Base-by-base conservation (phyloP, 2,113 vertebrate genomes). In the Fulica atra region DNA sequence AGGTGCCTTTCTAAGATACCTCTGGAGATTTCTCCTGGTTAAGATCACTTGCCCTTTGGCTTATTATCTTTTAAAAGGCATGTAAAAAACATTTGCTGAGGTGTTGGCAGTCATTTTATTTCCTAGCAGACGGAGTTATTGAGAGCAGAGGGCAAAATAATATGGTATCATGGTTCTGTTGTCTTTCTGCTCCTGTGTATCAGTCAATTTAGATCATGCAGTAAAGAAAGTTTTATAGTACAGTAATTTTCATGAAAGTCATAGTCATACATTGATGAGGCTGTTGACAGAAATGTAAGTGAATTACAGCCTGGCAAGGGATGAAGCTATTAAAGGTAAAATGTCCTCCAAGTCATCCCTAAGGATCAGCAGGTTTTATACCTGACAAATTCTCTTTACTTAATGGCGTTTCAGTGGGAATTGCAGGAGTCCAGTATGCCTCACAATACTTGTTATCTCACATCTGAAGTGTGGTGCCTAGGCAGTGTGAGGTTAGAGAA, bases 291-390 rank as follows among this genome's bases (percentile, higher is more conserved):
- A 97, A 96, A 89, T 82, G n/a, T 87, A 88, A 90, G 50, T 96
- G 93, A 98, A 93, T 95, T 95, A 96, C 40, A 91, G 46, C n/a
- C 86, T 95, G 76, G 69, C 88, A 95, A 93, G 59, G 36, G 78
- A 93, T 73, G 33, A 96, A 91, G 40, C 79, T 90, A 54, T 96
- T 97, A 96, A 94, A 97, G 36, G 44, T 35, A 95, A 94, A 97
- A 89, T 86, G 69, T 92, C 92, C 92, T 97, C 83, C 68, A 92
- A 81, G 80, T 81, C 80, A 87, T 95, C 86, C 85, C 95, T 85
- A 74, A 96, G 51, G 86, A 96, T 95, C 91, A 97, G 88, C 81
- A 96, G 78, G 66, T 94, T 98, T 98, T 93, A 88, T 50, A 95
- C 53, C 64, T 19, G 12, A 80, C 78, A 91, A 54, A 57, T 96